These are phyloP conservation scores for Drosophila ercepeae DNA, from an alignment of 1,140 invertebrate species.

Conservation along the genomic window DNA sequence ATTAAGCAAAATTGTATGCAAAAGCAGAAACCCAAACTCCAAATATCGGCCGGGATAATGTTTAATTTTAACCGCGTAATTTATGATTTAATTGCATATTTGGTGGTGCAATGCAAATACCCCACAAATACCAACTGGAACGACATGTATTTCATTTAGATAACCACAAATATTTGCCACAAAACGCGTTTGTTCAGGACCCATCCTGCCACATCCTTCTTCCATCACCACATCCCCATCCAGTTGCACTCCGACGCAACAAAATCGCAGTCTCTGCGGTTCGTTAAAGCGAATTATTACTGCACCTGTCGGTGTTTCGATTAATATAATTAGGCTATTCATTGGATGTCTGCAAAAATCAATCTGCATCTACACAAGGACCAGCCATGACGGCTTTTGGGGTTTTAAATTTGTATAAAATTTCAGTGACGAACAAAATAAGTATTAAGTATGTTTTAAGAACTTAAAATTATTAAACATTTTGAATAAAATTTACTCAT, in stretches of 20 bases:
- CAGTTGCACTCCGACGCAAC: constrained; percentile 30
- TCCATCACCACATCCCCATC: too few species aligned
- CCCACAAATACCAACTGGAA: constrained; percentile 1
- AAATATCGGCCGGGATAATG: constrained; percentile 20
- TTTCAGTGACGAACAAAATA: not conserved
- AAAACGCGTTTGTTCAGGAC: constrained; percentile 46
- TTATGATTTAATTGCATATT: constrained; percentile 80
- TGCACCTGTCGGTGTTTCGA: not conserved
- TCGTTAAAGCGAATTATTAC: constrained; percentile 30
- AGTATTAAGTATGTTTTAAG: too few species aligned
- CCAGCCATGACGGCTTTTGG: not conserved
- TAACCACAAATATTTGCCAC: constrained; percentile 80
- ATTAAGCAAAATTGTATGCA: not conserved
- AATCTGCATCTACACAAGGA: not conserved
- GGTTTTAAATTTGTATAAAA: not conserved
- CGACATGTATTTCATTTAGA: constrained; percentile 77
- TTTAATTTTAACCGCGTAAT: constrained; percentile 74
- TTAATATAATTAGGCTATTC: not conserved
- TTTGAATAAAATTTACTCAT: too few species aligned
- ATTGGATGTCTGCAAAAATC: not conserved
- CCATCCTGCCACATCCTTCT: not conserved
- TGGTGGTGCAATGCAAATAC: constrained; percentile 48
- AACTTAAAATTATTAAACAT: too few species aligned
- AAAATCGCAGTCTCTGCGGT: constrained; percentile 23
- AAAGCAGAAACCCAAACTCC: not conserved